Percentiles rank a stretch among this genome's conserved stretches.
These are phyloP conservation scores for Cheilosia vulpina DNA, from an alignment of 2,888 invertebrate species.

Conservation along the genomic window DNA sequence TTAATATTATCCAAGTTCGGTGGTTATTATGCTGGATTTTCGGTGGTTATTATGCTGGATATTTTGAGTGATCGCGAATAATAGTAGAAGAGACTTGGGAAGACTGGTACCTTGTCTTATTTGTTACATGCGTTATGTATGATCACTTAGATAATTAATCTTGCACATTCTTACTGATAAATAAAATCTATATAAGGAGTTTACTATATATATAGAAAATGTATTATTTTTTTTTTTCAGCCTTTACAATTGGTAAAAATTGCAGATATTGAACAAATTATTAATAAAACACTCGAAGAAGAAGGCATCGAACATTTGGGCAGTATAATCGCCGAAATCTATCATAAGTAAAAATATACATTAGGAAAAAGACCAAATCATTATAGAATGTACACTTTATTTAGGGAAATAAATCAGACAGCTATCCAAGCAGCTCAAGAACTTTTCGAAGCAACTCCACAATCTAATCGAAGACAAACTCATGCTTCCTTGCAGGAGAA, in stretches of 20 bases:
- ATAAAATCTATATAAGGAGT: too few relatives aligned
- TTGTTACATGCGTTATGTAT: too few relatives aligned
- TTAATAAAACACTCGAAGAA: constrained; percentile 87
- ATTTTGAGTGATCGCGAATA: too few relatives aligned
- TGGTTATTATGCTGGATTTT: too few relatives aligned
- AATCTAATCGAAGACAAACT: constrained; percentile 90
- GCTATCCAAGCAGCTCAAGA: constrained; percentile 89
- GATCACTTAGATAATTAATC: too few relatives aligned
- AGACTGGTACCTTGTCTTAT: too few relatives aligned
- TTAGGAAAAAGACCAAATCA: not conserved
- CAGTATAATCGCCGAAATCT: constrained; percentile 87
- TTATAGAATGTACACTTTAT: constrained; percentile 76
- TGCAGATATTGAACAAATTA: constrained; percentile 88
- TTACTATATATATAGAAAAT: too few relatives aligned
- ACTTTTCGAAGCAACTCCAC: constrained; percentile 89
- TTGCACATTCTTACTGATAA: too few relatives aligned
- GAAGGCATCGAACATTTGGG: constrained; percentile 90
- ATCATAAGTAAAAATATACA: constrained; percentile 86
- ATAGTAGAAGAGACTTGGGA: too few relatives aligned
- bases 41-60: too few relatives aligned
- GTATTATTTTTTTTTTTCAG: constrained; percentile 48
- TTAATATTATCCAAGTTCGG: too few relatives aligned
- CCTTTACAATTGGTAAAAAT: constrained; percentile 87
- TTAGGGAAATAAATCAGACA: constrained; percentile 87
- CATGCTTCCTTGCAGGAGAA: constrained; percentile 93